phyloP scores from a whole-genome alignment of 2,888 invertebrate species.

The Cerastis leucographa region DNA sequence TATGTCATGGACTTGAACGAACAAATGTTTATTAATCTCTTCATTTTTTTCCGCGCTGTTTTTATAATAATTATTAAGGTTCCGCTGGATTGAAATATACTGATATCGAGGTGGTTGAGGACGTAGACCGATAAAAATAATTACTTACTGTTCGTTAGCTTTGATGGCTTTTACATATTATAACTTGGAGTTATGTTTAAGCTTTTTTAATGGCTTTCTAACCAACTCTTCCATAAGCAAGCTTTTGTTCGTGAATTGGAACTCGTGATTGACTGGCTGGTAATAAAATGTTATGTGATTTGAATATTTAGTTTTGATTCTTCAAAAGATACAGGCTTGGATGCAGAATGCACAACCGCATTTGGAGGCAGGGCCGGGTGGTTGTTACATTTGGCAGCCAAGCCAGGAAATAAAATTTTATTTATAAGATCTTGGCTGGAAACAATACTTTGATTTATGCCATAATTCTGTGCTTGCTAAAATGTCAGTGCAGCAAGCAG shows the following conservation, averaged over 20 bases:
- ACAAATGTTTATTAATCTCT: conserved; percentile 77
- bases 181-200: neutral
- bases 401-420: neutral
- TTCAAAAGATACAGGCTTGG: neutral
- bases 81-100: neutral
- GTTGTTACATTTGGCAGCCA: neutral
- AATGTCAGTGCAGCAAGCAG: neutral
- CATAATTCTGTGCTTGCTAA: neutral
- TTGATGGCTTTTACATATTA: conserved; percentile 8
- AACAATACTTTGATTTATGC: neutral
- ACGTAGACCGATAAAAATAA: conserved; percentile 22
- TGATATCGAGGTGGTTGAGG: conserved; percentile 2
- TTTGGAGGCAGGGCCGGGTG: neutral
- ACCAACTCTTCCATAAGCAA: no score
- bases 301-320: no score
- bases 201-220: neutral
- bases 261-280: neutral
- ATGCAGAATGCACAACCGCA: neutral
- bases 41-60: conserved; percentile 75
- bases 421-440: neutral
- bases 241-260: neutral
- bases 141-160: conserved; percentile 7
- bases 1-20: conserved; percentile 77
- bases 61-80: conserved; percentile 68
- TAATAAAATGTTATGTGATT: no score